These are phyloP conservation scores for Sitta europaea DNA, from an alignment of 2,113 vertebrate genomes.

Conservation along the genomic window DNA sequence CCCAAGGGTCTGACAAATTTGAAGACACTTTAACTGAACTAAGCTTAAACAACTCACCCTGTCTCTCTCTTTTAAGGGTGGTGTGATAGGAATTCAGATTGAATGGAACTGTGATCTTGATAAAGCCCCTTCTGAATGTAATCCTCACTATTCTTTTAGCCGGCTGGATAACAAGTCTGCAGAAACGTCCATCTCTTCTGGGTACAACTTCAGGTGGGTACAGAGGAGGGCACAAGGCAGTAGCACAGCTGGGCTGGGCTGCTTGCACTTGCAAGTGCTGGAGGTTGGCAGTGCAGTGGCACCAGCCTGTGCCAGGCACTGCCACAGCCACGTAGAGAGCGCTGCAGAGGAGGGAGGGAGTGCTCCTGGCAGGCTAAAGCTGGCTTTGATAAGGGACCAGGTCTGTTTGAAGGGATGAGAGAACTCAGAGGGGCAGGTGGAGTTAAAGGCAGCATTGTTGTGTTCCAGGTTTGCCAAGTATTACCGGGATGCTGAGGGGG, in stretches of 20 bases:
- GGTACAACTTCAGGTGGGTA: constrained; percentile 94
- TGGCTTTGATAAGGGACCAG: background rate
- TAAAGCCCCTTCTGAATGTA: constrained; percentile 82
- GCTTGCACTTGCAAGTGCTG: background rate
- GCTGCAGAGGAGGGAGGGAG: background rate
- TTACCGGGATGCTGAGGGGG: constrained; percentile 77
- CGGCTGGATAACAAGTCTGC: constrained; percentile 82
- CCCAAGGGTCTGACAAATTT: background rate
- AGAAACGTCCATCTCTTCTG: constrained; percentile 78
- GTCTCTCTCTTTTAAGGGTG: constrained; percentile 80
- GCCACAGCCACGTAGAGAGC: background rate
- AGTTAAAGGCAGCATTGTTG: background rate
- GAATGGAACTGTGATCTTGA: constrained; percentile 96
- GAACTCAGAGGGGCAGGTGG: background rate
- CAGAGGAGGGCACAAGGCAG: background rate
- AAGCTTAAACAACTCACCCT: constrained; percentile 16
- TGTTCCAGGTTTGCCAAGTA: constrained; percentile 85
- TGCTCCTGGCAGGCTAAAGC: background rate
- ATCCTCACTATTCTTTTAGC: constrained; percentile 87
- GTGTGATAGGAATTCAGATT: constrained; percentile 89
- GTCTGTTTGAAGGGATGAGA: background rate
- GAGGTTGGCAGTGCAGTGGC: background rate
- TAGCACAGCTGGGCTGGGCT: background rate
- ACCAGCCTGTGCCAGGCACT: background rate
- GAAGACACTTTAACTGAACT: background rate